These are phyloP conservation scores for Nycteola revayana DNA, from an alignment of 2,888 invertebrate species.

Conservation along the genomic window DNA sequence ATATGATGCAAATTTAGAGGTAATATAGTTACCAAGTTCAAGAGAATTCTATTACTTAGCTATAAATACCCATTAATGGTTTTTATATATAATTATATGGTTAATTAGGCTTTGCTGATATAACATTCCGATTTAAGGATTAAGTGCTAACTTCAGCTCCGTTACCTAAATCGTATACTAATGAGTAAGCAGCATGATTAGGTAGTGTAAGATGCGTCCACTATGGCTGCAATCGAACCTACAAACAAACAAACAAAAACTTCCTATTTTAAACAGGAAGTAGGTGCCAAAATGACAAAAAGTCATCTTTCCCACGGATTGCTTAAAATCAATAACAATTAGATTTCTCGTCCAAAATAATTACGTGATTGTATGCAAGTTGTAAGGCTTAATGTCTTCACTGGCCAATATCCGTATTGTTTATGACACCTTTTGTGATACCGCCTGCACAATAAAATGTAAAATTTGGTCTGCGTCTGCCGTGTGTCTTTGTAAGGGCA, in stretches of 20 bases:
- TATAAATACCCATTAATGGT: too few species aligned
- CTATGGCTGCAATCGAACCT: neutral
- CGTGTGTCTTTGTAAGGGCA: conserved; percentile 61
- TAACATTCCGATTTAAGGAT: too few species aligned
- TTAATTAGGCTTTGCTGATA: too few species aligned
- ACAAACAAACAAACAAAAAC: too few species aligned
- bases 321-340: conserved; percentile 58
- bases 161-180: too few species aligned
- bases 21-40: too few species aligned
- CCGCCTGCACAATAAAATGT: conserved; percentile 65
- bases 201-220: too few species aligned
- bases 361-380: conserved; percentile 75
- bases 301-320: conserved; percentile 67
- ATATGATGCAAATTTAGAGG: too few species aligned
- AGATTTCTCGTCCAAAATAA: conserved; percentile 64
- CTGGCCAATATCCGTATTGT: conserved; percentile 56
- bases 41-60: too few species aligned
- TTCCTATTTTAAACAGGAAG: conserved; percentile 45
- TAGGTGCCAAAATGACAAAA: conserved; percentile 38
- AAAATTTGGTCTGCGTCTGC: conserved; percentile 53
- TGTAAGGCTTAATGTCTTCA: conserved; percentile 63
- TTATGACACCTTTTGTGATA: conserved; percentile 67
- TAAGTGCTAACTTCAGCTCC: too few species aligned
- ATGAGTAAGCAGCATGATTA: too few species aligned
- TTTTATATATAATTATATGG: too few species aligned